Evolutionary conservation across 2,113 vertebrate genomes (phyloP), one percentile per base, ranked within the genome.

Genomic region (Morone saxatilis): DNA sequence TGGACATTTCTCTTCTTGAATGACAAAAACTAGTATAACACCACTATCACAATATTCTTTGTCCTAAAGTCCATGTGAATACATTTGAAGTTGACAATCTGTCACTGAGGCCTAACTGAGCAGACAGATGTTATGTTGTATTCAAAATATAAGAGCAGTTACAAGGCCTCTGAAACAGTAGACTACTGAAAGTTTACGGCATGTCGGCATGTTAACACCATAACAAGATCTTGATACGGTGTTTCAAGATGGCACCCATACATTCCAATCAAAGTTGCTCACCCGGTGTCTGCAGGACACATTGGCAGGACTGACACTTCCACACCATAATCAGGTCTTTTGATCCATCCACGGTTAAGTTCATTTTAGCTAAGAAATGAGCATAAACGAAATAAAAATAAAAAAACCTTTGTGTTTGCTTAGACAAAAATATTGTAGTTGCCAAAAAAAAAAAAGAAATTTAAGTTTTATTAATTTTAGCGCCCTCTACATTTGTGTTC

Each of bases 151-250:
- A 83, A 77, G 45, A 85, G 69, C 69, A 85, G 66, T 77, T 62
- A 91, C 76, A 86, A 84, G 85, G 87, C 89, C 72, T 85, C 83
- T 73, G 83, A 79, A 74, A 77, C 80, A 70, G 56, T 47, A 31
- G 31, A 4, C 31, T 31, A 82, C 47, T 66, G 76, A 72, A 70
- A 47, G 66, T 78, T 78, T 81, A 80, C 80, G 76, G 79, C 84
- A 61, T 83, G 68, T 80, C 40, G 22, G 65, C 48, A 79, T 19
- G 11, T 75, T 66, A 72, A 78, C 41, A 25, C 70, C 22, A 69
- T 45, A 19, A 71, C 40, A 62, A 72, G 22, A 63, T 38, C 7
- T n/a, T 57, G 19, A 72, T 59, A 14, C 25, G 0, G 7, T 47
- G 45, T 48, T 72, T 41, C 38, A 87, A 48, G 61, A 69, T 65